A percentile compares a stretch with the other conserved stretches of the same genome.
These are phyloP conservation scores for Galbula dea DNA, from an alignment of 2,113 vertebrate species.

Conservation along the genomic window DNA sequence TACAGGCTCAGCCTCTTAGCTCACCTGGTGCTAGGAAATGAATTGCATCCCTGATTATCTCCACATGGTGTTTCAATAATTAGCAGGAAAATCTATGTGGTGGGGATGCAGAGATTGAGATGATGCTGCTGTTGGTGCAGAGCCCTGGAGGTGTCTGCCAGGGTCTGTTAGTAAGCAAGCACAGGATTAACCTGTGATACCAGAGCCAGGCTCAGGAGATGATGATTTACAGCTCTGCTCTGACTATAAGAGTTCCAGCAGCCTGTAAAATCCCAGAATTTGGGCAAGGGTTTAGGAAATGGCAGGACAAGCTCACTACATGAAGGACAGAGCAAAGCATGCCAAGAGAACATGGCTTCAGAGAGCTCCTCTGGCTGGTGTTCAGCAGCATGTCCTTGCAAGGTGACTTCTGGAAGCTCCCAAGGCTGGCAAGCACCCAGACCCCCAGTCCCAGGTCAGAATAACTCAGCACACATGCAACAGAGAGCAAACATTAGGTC, in stretches of 20 bases:
- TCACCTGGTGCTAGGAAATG: accelerated
- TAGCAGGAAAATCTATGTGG: background rate
- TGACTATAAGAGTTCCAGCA: background rate
- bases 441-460: accelerated
- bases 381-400: accelerated
- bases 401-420: background rate
- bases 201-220: background rate
- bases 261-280: background rate
- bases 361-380: background rate
- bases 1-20: background rate
- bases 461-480: background rate
- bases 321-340: background rate
- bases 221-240: background rate
- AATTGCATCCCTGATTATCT: background rate
- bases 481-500: background rate
- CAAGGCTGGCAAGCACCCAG: background rate
- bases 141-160: background rate
- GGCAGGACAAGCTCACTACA: too few relatives aligned
- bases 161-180: background rate
- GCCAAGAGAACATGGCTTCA: accelerated
- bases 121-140: accelerated
- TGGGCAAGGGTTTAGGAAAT: background rate
- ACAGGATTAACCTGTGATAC: background rate
- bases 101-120: background rate
- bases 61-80: background rate